Evolutionary conservation across 2,797 vertebrate species (phyloP).

Genomic region (Sebastes nivosus): DNA sequence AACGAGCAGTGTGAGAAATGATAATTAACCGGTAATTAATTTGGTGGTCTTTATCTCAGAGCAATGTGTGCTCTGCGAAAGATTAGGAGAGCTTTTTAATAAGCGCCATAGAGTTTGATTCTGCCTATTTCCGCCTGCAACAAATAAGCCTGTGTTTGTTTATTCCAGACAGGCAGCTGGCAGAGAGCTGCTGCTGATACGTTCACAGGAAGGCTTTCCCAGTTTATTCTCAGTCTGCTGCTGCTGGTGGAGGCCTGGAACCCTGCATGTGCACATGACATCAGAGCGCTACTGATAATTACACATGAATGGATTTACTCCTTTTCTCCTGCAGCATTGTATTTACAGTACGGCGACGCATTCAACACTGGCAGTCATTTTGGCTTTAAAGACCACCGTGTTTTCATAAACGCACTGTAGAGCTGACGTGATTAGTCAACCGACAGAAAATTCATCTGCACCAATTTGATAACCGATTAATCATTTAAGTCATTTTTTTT

Average conservation of each 20-base stretch:
- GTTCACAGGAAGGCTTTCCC: conserved; percentile 56
- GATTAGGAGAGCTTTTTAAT: conserved; percentile 78
- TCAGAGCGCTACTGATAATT: conserved; percentile 40
- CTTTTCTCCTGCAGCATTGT: background rate
- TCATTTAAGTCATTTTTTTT: background rate
- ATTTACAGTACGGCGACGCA: background rate
- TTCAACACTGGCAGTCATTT: background rate
- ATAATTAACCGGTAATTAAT: conserved; percentile 84
- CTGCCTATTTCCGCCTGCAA: conserved; percentile 72
- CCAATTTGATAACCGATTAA: background rate
- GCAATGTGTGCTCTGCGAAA: conserved; percentile 75
- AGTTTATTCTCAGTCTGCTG: background rate
- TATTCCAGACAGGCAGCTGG: conserved; percentile 66
- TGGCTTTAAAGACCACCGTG: background rate
- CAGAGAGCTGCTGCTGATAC: conserved; percentile 61
- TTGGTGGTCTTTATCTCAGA: conserved; percentile 79
- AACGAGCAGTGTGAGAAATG: conserved; percentile 75
- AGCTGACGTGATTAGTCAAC: background rate
- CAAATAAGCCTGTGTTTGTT: conserved; percentile 76
- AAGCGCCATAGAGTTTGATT: conserved; percentile 72
- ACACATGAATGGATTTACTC: conserved; percentile 28
- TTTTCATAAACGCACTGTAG: background rate
- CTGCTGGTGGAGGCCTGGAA: conserved; percentile 31
- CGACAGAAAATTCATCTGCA: background rate
- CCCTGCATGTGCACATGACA: conserved; percentile 36